Conservation (phyloP, 2,113 vertebrate genomes). For the Apodemus sylvaticus region DNA sequence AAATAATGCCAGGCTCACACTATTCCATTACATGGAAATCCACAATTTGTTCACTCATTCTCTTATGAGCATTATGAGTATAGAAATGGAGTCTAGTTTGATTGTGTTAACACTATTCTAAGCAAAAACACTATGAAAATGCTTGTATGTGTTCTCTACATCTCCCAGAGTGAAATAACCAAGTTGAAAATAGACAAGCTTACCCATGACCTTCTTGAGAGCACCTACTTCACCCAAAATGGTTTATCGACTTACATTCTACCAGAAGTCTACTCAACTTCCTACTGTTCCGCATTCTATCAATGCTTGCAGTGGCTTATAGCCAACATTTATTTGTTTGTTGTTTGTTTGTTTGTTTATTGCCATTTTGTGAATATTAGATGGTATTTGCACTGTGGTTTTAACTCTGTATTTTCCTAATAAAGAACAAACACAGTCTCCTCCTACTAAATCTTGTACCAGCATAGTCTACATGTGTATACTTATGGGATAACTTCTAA, state of each 20-base stretch:
- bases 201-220: not conserved
- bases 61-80: not conserved
- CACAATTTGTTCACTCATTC: not conserved
- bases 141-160: not conserved
- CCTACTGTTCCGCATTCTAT: not conserved
- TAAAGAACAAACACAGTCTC: not conserved
- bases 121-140: not conserved
- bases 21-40: not conserved
- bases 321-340: not conserved
- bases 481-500: not conserved
- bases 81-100: not conserved
- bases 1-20: not conserved
- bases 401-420: slow-evolving; percentile 12
- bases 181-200: not conserved
- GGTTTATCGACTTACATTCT: not conserved
- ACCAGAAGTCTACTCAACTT: not conserved
- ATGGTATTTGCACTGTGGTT: not conserved
- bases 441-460: not conserved
- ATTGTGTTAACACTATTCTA: not conserved
- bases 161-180: not conserved
- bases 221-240: not conserved
- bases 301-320: not conserved
- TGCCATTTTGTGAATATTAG: not conserved
- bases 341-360: not conserved
- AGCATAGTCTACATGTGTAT: not conserved